Percentiles rank a stretch among this genome's conserved stretches.
Evolutionary conservation across 2,888 invertebrate species (phyloP).

Genomic region (Agrochola macilenta): DNA sequence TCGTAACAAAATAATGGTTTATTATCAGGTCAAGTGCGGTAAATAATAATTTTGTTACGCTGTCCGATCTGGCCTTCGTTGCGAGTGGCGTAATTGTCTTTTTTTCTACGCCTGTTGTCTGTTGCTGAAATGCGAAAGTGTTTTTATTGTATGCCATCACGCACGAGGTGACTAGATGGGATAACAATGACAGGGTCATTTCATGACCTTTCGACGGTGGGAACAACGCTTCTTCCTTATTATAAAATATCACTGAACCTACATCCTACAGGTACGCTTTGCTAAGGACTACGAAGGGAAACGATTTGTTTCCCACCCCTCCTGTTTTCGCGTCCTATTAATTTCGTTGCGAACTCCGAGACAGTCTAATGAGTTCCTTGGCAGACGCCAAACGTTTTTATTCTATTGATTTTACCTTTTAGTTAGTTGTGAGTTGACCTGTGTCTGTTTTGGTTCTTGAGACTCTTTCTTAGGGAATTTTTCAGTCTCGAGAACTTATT

Average conservation of each 20-base stretch:
- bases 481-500: background rate
- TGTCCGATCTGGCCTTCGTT: constrained; percentile 61
- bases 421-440: too few relatives aligned
- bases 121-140: constrained; percentile 55
- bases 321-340: constrained; percentile 24
- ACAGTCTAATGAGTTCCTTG: constrained; percentile 38
- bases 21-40: constrained; percentile 74
- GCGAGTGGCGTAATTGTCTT: constrained; percentile 57
- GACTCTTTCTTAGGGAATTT: background rate
- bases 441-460: background rate
- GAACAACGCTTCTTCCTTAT: constrained; percentile 5
- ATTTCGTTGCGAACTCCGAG: constrained; percentile 15
- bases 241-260: constrained; percentile 6
- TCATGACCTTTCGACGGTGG: constrained; percentile 34
- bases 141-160: constrained; percentile 56
- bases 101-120: constrained; percentile 53
- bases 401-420: constrained; percentile 17
- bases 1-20: constrained; percentile 61
- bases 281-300: background rate
- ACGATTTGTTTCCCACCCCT: constrained; percentile 32
- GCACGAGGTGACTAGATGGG: constrained; percentile 45
- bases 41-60: constrained; percentile 67
- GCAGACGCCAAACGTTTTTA: constrained; percentile 27
- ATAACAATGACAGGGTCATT: constrained; percentile 41
- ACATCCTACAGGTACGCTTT: background rate